Conservation (phyloP, 2,888 invertebrate species). For the Elysia crispata region DNA sequence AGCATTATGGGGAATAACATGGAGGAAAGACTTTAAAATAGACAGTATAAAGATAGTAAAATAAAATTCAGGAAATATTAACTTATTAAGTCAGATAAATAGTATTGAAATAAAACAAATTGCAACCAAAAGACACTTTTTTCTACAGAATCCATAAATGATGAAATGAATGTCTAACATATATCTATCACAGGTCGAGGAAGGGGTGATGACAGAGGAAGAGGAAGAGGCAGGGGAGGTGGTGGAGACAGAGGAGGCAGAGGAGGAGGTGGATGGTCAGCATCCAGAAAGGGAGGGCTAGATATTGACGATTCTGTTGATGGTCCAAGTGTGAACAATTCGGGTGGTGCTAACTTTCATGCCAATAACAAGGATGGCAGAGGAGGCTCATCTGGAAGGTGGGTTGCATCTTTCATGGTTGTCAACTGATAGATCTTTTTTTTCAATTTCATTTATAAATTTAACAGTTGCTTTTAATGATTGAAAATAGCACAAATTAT, state of each 20-base stretch:
- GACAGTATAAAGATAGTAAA: no score
- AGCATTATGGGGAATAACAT: no score
- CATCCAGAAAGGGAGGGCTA: slow-evolving; percentile 43
- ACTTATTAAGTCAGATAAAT: no score
- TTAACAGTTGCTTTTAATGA: not conserved
- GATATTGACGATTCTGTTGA: slow-evolving; percentile 58
- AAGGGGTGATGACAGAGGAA: slow-evolving; percentile 45
- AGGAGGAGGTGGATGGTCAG: slow-evolving; percentile 44
- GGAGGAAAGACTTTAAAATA: no score
- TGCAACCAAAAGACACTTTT: slow-evolving; percentile 54
- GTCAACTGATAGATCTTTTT: not conserved
- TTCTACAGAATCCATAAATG: no score
- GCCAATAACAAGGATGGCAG: not conserved
- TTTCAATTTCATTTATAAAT: not conserved
- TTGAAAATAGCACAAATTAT: no score
- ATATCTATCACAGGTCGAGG: slow-evolving; percentile 39
- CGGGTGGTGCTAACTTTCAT: not conserved
- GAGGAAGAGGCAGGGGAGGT: slow-evolving; percentile 44
- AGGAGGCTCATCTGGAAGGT: not conserved
- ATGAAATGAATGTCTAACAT: no score
- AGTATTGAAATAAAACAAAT: no score
- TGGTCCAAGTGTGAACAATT: slow-evolving; percentile 54
- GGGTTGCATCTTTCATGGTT: not conserved
- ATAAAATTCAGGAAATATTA: no score
- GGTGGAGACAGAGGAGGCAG: slow-evolving; percentile 29